A percentile compares a stretch with the other conserved stretches of the same genome.
phyloP scores from a whole-genome alignment of 2,888 invertebrate genomes.

The Aromia moschata region DNA sequence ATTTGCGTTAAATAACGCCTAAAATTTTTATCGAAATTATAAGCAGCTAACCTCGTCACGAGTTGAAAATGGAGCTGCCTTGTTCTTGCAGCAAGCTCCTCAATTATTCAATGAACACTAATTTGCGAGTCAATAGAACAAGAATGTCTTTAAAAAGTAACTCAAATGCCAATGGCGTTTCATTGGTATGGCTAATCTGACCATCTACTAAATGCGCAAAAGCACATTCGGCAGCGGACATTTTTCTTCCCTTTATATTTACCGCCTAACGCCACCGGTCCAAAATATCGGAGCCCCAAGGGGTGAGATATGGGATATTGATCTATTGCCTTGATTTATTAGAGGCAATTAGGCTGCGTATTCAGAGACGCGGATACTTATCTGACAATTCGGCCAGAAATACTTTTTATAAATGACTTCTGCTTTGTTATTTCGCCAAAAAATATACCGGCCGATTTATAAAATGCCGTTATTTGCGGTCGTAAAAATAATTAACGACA shows the following conservation, averaged over 20 bases:
- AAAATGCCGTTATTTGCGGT: slow-evolving; percentile 23
- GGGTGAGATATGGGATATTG: slow-evolving; percentile 23
- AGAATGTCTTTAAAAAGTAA: too few species aligned
- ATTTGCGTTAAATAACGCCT: too few species aligned
- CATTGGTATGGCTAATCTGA: too few species aligned
- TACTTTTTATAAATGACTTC: slow-evolving; percentile 29
- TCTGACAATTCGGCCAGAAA: slow-evolving; percentile 28
- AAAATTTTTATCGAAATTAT: too few species aligned
- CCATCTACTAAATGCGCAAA: too few species aligned
- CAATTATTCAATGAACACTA: too few species aligned
- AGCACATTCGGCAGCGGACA: too few species aligned
- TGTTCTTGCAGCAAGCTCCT: too few species aligned
- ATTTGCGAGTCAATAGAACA: too few species aligned
- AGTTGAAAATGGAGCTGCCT: too few species aligned
- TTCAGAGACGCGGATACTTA: slow-evolving; percentile 31
- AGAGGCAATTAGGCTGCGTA: slow-evolving; percentile 29
- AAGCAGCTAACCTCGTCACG: too few species aligned
- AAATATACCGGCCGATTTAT: slow-evolving; percentile 27
- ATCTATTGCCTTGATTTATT: slow-evolving; percentile 29
- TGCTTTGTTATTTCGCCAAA: slow-evolving; percentile 29
- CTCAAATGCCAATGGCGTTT: too few species aligned
- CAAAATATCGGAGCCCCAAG: slow-evolving; percentile 8
- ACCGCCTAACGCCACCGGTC: not conserved
- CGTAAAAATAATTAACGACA: slow-evolving; percentile 22
- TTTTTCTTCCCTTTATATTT: not conserved